A percentile compares a stretch with the other conserved stretches of the same genome.
Evolutionary conservation across 2,888 invertebrate genomes (phyloP).

Genomic region (Watsonalla binaria): DNA sequence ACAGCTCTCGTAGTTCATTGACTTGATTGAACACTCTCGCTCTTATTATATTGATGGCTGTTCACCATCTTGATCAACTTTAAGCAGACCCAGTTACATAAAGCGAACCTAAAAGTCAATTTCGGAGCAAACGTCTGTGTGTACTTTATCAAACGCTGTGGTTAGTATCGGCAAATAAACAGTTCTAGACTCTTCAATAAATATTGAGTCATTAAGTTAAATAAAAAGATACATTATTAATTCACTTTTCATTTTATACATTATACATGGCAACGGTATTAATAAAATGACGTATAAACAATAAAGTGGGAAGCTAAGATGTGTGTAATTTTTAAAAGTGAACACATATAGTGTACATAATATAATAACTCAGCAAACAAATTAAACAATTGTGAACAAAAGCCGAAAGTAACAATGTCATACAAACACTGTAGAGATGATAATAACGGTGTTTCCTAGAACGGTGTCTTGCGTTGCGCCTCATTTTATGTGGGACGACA

Average conservation of each 20-base stretch:
- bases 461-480: conserved; percentile 23
- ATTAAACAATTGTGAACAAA: conserved; percentile 20
- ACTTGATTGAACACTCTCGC: conserved; percentile 43
- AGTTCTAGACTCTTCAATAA: too few species aligned
- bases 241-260: too few species aligned
- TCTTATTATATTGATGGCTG: conserved; percentile 26
- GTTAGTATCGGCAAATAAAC: too few species aligned
- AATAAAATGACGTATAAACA: too few species aligned
- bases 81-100: not conserved
- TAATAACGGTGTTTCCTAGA: conserved; percentile 33
- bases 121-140: not conserved
- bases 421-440: conserved; percentile 28
- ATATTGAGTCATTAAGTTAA: too few species aligned
- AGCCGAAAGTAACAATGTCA: conserved; percentile 37
- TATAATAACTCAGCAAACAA: not conserved
- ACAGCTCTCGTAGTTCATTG: conserved; percentile 41
- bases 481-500: conserved; percentile 20
- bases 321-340: not conserved
- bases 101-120: conserved; percentile 6
- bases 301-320: not conserved
- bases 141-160: too few species aligned
- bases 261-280: too few species aligned
- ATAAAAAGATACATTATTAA: too few species aligned
- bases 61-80: conserved; percentile 8
- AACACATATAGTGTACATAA: not conserved